phyloP scores from a whole-genome alignment of 2,797 vertebrate species.

The Rhinichthys osculus region DNA sequence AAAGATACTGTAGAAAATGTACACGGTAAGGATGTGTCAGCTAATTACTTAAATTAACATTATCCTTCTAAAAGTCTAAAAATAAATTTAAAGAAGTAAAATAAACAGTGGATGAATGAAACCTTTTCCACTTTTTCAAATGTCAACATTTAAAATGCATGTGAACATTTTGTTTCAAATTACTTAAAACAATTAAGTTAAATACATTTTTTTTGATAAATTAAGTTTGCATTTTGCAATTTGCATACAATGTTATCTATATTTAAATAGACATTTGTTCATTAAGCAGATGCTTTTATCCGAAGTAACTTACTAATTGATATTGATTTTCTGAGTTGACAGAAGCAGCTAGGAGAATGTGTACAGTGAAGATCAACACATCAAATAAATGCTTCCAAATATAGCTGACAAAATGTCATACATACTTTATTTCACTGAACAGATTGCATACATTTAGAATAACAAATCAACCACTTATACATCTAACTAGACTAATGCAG shows the following conservation, averaged over 20 bases:
- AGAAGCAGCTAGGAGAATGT: background rate
- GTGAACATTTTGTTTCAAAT: no score
- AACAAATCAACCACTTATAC: background rate
- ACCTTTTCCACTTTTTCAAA: background rate
- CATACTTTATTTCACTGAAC: background rate
- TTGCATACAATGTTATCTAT: background rate
- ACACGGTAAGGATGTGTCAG: background rate
- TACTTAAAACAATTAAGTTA: no score
- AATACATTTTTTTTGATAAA: no score
- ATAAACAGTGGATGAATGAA: background rate
- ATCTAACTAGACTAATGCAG: background rate
- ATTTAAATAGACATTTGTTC: background rate
- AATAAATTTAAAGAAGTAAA: background rate
- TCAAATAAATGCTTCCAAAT: background rate
- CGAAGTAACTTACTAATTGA: background rate
- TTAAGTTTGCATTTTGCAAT: no score
- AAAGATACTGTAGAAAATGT: background rate
- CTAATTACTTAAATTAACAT: background rate
- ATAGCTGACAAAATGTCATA: background rate
- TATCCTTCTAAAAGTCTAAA: background rate
- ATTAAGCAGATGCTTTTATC: background rate
- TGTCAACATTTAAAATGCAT: background rate
- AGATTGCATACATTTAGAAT: background rate
- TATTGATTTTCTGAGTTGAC: background rate
- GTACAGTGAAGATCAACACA: background rate